Evolutionary conservation across 2,888 invertebrate species (phyloP), one percentile per base, ranked within the genome.

Genomic region (Andrena hattorfiana): DNA sequence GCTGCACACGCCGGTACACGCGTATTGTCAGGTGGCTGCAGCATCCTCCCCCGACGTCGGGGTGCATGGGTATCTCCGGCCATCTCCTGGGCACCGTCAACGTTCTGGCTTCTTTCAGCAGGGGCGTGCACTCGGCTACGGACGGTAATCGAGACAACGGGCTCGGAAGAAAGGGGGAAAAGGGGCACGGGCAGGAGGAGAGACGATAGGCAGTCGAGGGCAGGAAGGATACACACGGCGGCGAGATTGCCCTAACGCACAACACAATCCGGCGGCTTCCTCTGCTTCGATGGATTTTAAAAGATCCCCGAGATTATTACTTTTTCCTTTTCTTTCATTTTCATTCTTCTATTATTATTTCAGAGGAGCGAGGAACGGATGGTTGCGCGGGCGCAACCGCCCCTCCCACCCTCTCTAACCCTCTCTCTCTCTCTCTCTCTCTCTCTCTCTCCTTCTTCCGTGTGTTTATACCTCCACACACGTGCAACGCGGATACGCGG

Each of bases 221-320:
- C 56, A 56, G 73, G 78, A 72, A 76, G 80, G 72, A 69, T 84
- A 83, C 59, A 70, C 67, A 54, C 20, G 67, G 70, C 70, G 83
- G 88, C 86, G 89, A 87, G 89, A 89, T 87, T 88, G 87, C 89
- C 89, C 89, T 87, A 91, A 92, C 92, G 90, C 92, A 92, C 91
- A 92, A 92, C 93, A 93, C 93, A 93, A 93, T 93, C 93, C 92
- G 90, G 88, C 92, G 91, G 93, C 91, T 93, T 91, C 89, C 91
- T 94, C 92, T 93, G 94, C 94, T 93, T 92, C 93, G 93, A 93
- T 94, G 94, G 93, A 92, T 94, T 94, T 94, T 94, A 94, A 94
- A 94, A 94, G 94, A 93, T 93, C 94, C 92, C 94, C 89, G 92
- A 94, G 94, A 94, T 94, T 94, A 94, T 94, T 94, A 93, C 94